Evolutionary conservation across 2,797 vertebrate genomes (phyloP).

Genomic region (Calcarius lapponicus): DNA sequence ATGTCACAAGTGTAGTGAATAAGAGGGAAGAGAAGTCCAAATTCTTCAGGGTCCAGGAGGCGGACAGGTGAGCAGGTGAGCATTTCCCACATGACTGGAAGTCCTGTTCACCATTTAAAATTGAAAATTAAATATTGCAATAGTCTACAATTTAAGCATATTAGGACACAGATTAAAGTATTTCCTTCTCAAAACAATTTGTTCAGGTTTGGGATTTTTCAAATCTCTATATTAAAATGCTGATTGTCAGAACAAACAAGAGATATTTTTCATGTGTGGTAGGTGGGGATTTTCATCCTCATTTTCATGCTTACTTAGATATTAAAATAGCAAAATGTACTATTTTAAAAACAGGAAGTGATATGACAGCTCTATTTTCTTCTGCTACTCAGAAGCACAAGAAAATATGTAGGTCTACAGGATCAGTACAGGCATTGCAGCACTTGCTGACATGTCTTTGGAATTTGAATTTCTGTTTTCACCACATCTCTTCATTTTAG

Average conservation of each 20-base stretch:
- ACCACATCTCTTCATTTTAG: not conserved
- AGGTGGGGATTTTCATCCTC: not conserved
- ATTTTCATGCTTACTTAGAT: not conserved
- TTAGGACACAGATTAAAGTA: not conserved
- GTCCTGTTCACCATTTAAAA: not conserved
- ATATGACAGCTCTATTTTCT: not conserved
- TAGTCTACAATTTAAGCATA: not conserved
- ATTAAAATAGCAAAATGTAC: not conserved
- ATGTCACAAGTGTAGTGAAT: not conserved
- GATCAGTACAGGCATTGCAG: not conserved
- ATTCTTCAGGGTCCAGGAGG: not conserved
- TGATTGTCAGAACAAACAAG: not conserved
- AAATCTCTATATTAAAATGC: not conserved
- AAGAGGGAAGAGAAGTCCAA: not conserved
- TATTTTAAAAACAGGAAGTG: not conserved
- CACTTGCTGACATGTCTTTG: conserved; percentile 1
- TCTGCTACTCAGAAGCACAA: not conserved
- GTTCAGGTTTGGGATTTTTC: not conserved
- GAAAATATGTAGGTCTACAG: not conserved
- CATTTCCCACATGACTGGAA: not conserved
- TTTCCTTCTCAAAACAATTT: not conserved
- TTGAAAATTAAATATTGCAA: not conserved
- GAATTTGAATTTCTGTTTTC: conserved; percentile 53
- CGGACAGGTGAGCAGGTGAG: not conserved
- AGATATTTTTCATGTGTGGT: not conserved